Evolutionary conservation across 2,797 vertebrate genomes (phyloP), one percentile per base, ranked within the genome.

Genomic region (Lindbergichthys nudifrons): DNA sequence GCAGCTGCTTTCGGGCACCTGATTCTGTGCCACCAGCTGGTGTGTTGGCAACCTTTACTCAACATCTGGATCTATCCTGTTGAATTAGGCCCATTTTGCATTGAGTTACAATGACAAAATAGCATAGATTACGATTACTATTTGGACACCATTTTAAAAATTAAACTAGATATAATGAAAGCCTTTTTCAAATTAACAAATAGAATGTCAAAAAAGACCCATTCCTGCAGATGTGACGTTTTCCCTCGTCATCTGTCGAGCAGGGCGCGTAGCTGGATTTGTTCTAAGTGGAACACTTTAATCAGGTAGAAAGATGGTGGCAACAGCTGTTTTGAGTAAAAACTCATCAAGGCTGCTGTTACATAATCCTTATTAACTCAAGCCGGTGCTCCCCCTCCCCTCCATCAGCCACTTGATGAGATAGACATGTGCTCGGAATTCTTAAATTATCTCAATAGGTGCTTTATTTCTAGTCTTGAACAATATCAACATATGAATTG

Each of bases 281-380:
- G 79, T 81, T 67, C 42, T 68, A 79, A 88, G 70, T 84, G 83
- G 73, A 89, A 81, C 41, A 46, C 82, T 87, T 91, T 93, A 93
- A 94, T 93, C 88, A 92, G 90, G 91, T 92, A 72, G 78, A 74
- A 72, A 51, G 48, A 86, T 81, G 74, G 79, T 83, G 83, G 89
- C 79, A 88, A 92, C 93, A 94, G 90, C 92, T 94, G 93, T 87
- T 94, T 93, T 88, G 85, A 93, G 83, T 86, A 89, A 93, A 93
- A 94, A 94, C 93, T 94, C 91, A 94, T 95, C 90, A 94, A 92
- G 87, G 76, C 77, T 70, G 30, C n/a, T 14, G 86, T 92, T 91
- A 85, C 82, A 70, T 94, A 93, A 94, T 89, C 90, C 89, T 92
- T 88, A 93, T 92, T 88, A 91, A 94, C 79, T 82, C 87, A 84